Base-by-base conservation (phyloP, 23 tunicate species). In the Diplosoma virens region DNA sequence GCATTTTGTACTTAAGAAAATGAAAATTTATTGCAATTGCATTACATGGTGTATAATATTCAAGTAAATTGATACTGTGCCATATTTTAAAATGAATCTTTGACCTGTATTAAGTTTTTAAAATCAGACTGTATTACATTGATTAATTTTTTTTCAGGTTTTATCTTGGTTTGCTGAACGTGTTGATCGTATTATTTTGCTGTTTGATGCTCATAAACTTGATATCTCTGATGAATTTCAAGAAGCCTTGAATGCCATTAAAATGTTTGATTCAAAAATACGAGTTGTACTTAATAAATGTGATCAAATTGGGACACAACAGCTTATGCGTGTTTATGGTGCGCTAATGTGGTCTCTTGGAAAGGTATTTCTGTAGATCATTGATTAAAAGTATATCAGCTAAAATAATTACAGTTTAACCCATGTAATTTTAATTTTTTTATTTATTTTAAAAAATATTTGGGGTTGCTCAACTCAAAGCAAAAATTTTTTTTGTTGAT, bases 281-380 rank as follows among this genome's bases (percentile, higher is more conserved):
- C 88, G 99, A 29, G 99, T 95, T 36, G 99, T 95, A 37, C 83
- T 95, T 21, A 95, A 95, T 79, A 95, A 95, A 77, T 81, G 80
- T 34, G 99, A 95, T 81, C 96, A 89, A 60, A 95, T 95, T 20
- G 93, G 93, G 79, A 95, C 99, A 2, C 99, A 95, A 74, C 99
- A 95, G 58, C 76, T 95, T 32, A 89, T 95, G 99, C 77, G 99
- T 33, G 99, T 95, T 24, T 95, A 95, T 69, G 99, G 99, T 47
- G 99, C 99, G 11, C 93, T 95, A 14, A 95, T 95, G 99, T 95
- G 99, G 99, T 89, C 96, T 0, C 85, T 95, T 0, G 99, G 99
- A 53, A 95, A 95, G 85, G 99, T 95, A 59, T 0, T 18, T 22
- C 52, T 29, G n/a, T n/a, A n/a, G n/a, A n/a, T n/a, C n/a, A n/a